Base-by-base conservation (phyloP, 2,888 invertebrate species). In the Tenthredo livida region DNA sequence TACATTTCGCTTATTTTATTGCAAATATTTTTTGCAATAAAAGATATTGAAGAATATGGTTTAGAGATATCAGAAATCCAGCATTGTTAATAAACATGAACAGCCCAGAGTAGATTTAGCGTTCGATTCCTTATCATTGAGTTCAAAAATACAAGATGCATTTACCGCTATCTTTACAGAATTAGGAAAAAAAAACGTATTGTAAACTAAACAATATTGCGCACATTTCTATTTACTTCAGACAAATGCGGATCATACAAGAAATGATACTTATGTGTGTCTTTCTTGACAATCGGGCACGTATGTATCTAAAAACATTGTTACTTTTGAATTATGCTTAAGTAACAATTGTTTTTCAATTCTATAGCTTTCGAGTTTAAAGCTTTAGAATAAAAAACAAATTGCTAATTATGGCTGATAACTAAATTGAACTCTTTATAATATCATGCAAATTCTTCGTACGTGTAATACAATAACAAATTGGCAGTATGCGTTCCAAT, bases 101-200 rank as follows among this genome's bases (percentile, higher is more conserved):
- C 54, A 50, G 29, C 9, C 12, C 29, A 77, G 25, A 77, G 50
- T 29, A 47, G 10, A 29, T 77, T 50, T 50, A 29, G 29, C 54
- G 21, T 77, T 33, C 33, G 75, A 29, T 77, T 50, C 4, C 75
- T 50, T 50, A 77, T 77, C 29, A 17, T 50, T 10, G 29, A 29
- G 75, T 50, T 77, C 50, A 77, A 50, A 77, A 50, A 77, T 47
- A 77, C 0, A 54, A 50, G 40, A 25, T 29, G 29, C 54, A 17
- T 77, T 50, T 43, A 73, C 72, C 29, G 43, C 40, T 73, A 73
- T 73, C 72, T 73, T 5, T 73, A 3, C 43, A 10, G 43, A 43
- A 21, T 73, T 21, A n/a, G 21, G 12, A 29, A 33, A 43, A 43
- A 43, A 73, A 43, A 43, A n/a, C n/a, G 40, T 4, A 5, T 73